Conservation (phyloP, 1,140 invertebrate genomes). For the Drosophila aff. region DNA sequence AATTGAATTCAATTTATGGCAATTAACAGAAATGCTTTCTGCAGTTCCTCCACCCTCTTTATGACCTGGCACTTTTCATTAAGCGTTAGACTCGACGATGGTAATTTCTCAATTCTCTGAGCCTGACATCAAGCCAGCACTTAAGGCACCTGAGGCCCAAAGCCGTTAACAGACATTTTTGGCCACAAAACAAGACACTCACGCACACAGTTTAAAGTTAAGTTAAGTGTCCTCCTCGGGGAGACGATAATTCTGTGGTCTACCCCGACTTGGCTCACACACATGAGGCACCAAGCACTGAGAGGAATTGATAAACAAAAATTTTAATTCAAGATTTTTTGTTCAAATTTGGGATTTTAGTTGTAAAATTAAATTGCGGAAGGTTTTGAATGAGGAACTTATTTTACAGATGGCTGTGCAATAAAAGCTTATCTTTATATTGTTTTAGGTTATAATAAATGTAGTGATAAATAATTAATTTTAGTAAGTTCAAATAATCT, state of each 20-base stretch:
- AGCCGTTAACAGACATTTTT: conserved; percentile 47
- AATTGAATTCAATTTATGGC: conserved; percentile 64
- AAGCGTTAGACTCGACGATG: conserved; percentile 5
- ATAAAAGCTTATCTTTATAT: too few relatives aligned
- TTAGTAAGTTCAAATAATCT: too few relatives aligned
- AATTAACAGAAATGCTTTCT: conserved; percentile 65
- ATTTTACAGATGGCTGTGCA: neutral
- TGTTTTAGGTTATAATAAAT: too few relatives aligned
- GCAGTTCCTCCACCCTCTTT: neutral
- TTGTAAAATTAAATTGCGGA: neutral
- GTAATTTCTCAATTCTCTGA: conserved; percentile 13
- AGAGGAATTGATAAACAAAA: neutral
- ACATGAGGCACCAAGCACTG: conserved; percentile 22
- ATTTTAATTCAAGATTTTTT: too few relatives aligned
- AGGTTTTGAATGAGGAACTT: neutral
- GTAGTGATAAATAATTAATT: too few relatives aligned
- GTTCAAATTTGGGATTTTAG: neutral
- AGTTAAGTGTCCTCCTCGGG: conserved; percentile 55
- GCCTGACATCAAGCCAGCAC: conserved; percentile 13
- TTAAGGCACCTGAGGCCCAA: conserved; percentile 18
- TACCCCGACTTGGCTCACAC: conserved; percentile 10
- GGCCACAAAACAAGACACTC: conserved; percentile 45
- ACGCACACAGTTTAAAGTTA: conserved; percentile 51
- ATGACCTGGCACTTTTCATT: conserved; percentile 26
- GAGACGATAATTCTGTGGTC: conserved; percentile 51